These are phyloP conservation scores for Neotragus moschatus DNA, from an alignment of 2,113 vertebrate species.

Conservation along the genomic window DNA sequence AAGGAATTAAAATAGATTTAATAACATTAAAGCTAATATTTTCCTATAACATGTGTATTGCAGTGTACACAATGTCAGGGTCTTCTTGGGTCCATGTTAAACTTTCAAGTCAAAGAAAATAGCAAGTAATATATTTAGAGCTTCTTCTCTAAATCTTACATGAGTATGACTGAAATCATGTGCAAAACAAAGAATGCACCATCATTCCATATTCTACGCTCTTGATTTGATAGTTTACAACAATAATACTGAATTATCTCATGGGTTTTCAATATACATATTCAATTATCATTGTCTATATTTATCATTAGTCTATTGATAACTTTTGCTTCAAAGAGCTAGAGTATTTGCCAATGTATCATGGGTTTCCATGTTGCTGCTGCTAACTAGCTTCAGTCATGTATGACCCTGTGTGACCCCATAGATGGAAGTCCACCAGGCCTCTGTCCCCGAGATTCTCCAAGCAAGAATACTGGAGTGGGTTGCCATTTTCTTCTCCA, in stretches of 20 bases:
- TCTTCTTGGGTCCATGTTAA: neutral
- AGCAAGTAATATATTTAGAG: neutral
- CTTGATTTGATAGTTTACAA: neutral
- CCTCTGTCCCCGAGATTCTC: too few species aligned
- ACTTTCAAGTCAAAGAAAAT: neutral
- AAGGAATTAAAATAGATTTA: neutral
- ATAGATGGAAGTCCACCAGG: too few species aligned
- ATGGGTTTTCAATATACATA: neutral
- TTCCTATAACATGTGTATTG: neutral
- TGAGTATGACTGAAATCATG: neutral
- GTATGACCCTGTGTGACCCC: too few species aligned
- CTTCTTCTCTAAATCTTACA: neutral
- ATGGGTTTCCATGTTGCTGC: neutral
- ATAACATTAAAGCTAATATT: neutral
- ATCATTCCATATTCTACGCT: neutral
- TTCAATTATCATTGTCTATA: constrained; percentile 1
- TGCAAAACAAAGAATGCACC: neutral
- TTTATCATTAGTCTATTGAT: neutral
- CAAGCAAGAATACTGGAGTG: too few species aligned
- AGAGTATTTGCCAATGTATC: constrained; percentile 16
- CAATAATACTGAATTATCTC: neutral
- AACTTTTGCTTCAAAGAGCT: neutral
- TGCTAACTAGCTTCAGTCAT: too few species aligned
- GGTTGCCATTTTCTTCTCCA: too few species aligned
- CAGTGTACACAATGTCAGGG: too few species aligned